These are phyloP conservation scores for Neolamprologus falcicula DNA, from an alignment of 2,113 vertebrate genomes.

Conservation along the genomic window DNA sequence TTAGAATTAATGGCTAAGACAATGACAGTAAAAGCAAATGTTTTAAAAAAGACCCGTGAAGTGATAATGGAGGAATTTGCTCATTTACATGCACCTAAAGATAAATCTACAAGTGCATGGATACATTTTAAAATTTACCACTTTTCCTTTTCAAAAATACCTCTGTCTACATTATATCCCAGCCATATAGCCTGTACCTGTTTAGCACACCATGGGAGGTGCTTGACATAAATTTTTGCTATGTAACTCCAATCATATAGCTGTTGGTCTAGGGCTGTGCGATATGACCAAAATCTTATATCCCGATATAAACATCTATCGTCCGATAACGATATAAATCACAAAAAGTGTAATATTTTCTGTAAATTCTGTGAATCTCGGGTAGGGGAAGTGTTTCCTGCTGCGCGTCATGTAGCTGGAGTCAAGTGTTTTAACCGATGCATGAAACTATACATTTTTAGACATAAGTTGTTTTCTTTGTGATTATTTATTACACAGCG, in stretches of 20 bases:
- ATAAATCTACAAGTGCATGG: background rate
- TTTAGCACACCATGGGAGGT: fast-evolving
- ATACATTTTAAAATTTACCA: fast-evolving
- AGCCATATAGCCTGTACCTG: background rate
- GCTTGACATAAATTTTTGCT: background rate
- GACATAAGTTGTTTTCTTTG: no score
- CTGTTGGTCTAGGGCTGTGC: no score
- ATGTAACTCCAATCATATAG: fast-evolving
- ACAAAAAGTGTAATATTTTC: fast-evolving
- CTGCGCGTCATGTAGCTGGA: fast-evolving
- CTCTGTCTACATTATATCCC: fast-evolving
- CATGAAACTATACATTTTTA: fast-evolving
- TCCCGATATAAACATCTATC: no score
- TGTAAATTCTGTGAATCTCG: no score
- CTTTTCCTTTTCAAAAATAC: background rate
- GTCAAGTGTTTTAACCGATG: fast-evolving
- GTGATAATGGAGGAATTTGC: background rate
- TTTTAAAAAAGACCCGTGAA: background rate
- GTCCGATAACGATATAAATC: no score
- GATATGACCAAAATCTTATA: fast-evolving
- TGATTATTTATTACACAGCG: no score
- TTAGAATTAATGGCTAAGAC: background rate
- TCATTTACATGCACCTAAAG: background rate
- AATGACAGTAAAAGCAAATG: background rate
- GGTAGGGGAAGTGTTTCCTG: no score